phyloP scores from a whole-genome alignment of 2,888 invertebrate genomes.

The Tachystola acroxantha region DNA sequence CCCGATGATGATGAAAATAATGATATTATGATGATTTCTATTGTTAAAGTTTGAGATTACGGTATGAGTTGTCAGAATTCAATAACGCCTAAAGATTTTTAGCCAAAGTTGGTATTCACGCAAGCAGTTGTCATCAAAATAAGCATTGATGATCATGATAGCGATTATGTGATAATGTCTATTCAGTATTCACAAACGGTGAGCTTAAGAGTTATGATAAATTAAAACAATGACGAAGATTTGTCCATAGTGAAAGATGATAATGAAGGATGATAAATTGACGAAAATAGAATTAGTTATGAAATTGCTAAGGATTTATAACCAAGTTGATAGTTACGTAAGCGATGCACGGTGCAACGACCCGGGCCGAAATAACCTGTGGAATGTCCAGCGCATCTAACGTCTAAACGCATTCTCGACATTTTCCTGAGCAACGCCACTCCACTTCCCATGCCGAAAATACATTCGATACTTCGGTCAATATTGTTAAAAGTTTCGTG shows the following conservation, averaged over 20 bases:
- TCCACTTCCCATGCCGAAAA: constrained; percentile 4
- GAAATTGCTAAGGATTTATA: constrained; percentile 27
- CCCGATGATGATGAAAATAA: too few relatives aligned
- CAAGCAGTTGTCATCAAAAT: too few relatives aligned
- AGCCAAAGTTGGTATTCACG: constrained; percentile 32
- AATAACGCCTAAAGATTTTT: constrained; percentile 29
- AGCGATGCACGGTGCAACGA: constrained; percentile 53
- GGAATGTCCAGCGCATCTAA: constrained; percentile 55
- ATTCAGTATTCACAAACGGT: too few relatives aligned
- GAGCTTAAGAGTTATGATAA: too few relatives aligned
- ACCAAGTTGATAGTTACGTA: constrained; percentile 36
- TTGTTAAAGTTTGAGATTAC: constrained; percentile 1
- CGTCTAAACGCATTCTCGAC: constrained; percentile 63
- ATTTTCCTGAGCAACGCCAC: constrained; percentile 32
- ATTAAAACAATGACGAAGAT: too few relatives aligned
- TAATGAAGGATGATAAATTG: too few relatives aligned
- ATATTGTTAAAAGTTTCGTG: constrained; percentile 6
- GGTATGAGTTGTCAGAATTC: constrained; percentile 21
- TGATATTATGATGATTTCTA: constrained; percentile 8
- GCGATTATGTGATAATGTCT: too few relatives aligned
- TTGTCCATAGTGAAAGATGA: too few relatives aligned
- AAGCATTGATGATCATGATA: too few relatives aligned
- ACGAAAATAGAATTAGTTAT: too few relatives aligned
- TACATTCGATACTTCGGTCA: constrained; percentile 3
- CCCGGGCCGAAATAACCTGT: constrained; percentile 53